These are phyloP conservation scores for Anhinga rufa DNA, from an alignment of 2,113 vertebrate species.

Conservation along the genomic window DNA sequence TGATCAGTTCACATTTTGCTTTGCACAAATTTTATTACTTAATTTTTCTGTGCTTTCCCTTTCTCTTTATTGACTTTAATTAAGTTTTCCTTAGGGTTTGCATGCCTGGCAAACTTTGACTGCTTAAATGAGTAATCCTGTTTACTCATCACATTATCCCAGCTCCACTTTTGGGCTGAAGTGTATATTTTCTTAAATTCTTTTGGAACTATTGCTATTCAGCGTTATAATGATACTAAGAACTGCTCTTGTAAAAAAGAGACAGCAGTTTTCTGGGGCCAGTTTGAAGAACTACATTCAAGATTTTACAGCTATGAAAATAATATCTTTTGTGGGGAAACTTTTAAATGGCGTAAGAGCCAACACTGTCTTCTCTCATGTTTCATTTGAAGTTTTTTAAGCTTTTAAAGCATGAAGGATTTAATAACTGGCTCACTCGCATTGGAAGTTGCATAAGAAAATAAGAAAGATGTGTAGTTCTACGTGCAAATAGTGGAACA, in stretches of 20 bases:
- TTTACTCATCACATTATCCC: constrained; percentile 50
- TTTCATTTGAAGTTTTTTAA: background rate
- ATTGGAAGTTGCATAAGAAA: background rate
- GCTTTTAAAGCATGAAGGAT: background rate
- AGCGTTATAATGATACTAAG: background rate
- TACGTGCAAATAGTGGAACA: background rate
- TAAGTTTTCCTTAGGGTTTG: constrained; percentile 53
- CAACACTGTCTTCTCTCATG: background rate
- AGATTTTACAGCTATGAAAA: background rate
- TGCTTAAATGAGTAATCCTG: constrained; percentile 40
- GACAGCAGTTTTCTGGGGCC: background rate
- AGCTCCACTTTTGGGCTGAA: constrained; percentile 14
- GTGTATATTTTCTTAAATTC: constrained; percentile 42
- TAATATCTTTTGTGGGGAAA: background rate
- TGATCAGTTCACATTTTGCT: constrained; percentile 66
- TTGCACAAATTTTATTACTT: constrained; percentile 67
- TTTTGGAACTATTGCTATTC: constrained; percentile 6
- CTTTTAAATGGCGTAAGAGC: background rate
- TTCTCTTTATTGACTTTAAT: constrained; percentile 66
- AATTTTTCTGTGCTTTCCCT: constrained; percentile 50
- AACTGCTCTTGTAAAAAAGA: background rate
- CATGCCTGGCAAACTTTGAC: constrained; percentile 38
- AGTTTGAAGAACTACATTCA: background rate
- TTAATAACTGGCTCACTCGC: background rate
- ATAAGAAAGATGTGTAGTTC: background rate